phyloP scores from a whole-genome alignment of 2,797 vertebrate genomes.

The Chloroceryle amazona region DNA sequence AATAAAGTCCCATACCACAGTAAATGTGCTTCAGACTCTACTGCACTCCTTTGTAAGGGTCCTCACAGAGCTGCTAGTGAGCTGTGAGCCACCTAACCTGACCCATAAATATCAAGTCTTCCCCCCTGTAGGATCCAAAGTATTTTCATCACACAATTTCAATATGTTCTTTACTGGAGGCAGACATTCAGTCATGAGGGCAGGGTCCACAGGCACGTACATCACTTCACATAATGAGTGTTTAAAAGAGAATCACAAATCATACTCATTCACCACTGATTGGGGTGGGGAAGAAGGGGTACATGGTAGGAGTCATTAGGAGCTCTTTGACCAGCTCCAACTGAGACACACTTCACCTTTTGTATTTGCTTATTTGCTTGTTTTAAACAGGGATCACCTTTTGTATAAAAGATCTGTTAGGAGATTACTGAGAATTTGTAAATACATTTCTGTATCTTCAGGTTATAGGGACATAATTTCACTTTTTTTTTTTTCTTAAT shows the following conservation, averaged over 20 bases:
- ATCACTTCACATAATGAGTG: not conserved
- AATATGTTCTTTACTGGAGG: not conserved
- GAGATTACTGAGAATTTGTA: not conserved
- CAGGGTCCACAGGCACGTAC: not conserved
- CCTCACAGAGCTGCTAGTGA: not conserved
- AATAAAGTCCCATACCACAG: not conserved
- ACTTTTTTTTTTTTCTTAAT: not conserved
- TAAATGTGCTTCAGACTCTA: not conserved
- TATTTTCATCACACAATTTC: rapidly evolving
- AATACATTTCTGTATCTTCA: not conserved
- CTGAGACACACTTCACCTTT: not conserved
- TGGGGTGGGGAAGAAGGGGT: no score
- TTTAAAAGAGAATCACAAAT: not conserved
- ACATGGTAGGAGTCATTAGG: not conserved
- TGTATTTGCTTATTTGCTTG: not conserved
- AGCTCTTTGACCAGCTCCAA: not conserved
- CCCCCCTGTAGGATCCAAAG: not conserved
- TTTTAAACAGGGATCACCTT: not conserved
- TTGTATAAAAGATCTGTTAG: not conserved
- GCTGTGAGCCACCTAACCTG: no score
- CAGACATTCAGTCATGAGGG: not conserved
- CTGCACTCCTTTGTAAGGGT: not conserved
- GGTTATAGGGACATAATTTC: not conserved
- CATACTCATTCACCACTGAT: rapidly evolving
- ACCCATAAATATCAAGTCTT: not conserved